Percentiles rank a stretch among this genome's conserved stretches.
Evolutionary conservation across 2,888 invertebrate genomes (phyloP).

Genomic region (Eudemis profundana): DNA sequence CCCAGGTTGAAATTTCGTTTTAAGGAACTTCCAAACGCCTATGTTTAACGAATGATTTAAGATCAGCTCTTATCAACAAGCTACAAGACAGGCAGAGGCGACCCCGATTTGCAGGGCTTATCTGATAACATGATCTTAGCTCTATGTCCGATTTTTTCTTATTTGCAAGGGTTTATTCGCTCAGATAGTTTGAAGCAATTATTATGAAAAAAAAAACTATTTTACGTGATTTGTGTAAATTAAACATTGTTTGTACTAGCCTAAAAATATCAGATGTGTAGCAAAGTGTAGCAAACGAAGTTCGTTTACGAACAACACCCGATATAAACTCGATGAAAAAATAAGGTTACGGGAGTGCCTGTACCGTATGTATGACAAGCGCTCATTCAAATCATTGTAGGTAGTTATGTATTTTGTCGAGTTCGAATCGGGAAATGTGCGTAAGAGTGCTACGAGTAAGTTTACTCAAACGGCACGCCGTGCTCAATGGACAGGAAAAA

Average conservation of each 20-base stretch:
- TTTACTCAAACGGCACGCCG: conserved; percentile 49
- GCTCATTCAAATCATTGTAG: no score
- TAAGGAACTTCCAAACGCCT: neutral
- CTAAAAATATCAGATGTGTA: no score
- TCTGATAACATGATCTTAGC: conserved; percentile 61
- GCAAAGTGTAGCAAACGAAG: no score
- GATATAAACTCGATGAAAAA: no score
- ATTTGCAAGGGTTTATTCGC: no score
- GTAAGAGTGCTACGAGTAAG: conserved; percentile 47
- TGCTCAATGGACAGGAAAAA: conserved; percentile 60
- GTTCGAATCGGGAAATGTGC: neutral
- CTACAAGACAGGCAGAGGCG: conserved; percentile 58
- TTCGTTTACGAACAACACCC: no score
- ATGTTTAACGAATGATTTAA: conserved; percentile 56
- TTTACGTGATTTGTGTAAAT: no score
- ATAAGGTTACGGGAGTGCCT: no score
- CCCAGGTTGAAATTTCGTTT: neutral
- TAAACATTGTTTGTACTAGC: no score
- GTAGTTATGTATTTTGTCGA: neutral
- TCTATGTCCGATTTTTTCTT: neutral
- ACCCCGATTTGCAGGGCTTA: conserved; percentile 71
- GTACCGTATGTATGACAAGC: no score
- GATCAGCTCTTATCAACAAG: conserved; percentile 73
- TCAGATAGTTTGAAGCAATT: neutral
- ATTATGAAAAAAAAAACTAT: no score